Conservation (phyloP, 30 jellyfish, hydroid and myxozoan genomes). For the Phacellophora camtschatica region DNA sequence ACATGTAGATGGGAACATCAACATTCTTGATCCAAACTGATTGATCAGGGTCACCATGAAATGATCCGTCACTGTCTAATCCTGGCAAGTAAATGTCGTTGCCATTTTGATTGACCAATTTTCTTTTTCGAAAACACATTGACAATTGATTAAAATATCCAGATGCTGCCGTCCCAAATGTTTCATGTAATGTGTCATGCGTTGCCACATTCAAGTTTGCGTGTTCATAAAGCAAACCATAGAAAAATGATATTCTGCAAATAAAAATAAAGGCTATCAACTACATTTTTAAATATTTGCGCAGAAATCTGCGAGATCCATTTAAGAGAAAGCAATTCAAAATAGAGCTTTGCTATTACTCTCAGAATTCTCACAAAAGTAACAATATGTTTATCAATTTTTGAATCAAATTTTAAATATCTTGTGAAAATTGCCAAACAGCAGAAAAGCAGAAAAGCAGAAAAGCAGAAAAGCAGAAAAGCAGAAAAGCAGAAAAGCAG, state of each 20-base stretch:
- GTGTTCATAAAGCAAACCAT: slow-evolving; percentile 69
- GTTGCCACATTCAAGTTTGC: slow-evolving; percentile 60
- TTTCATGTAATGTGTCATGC: slow-evolving; percentile 65
- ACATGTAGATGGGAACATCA: slow-evolving; percentile 38
- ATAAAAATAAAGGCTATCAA: neutral
- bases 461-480: no score
- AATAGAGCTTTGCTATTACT: no score
- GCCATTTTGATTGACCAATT: slow-evolving; percentile 53
- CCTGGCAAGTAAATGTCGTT: slow-evolving; percentile 71
- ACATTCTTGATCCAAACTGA: slow-evolving; percentile 46
- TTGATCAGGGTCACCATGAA: neutral
- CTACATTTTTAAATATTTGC: no score
- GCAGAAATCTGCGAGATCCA: no score
- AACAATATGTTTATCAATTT: no score
- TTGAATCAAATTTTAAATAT: no score
- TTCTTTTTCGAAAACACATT: slow-evolving; percentile 30
- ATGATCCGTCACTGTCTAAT: slow-evolving; percentile 11
- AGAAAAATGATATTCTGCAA: slow-evolving; percentile 50
- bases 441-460: no score
- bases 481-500: no score
- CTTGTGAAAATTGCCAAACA: no score
- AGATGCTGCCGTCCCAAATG: slow-evolving; percentile 68
- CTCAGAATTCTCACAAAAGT: no score
- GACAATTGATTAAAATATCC: slow-evolving; percentile 58
- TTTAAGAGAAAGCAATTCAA: no score